Conservation (phyloP, 1,140 invertebrate species). For the Trichoplusia ni region DNA sequence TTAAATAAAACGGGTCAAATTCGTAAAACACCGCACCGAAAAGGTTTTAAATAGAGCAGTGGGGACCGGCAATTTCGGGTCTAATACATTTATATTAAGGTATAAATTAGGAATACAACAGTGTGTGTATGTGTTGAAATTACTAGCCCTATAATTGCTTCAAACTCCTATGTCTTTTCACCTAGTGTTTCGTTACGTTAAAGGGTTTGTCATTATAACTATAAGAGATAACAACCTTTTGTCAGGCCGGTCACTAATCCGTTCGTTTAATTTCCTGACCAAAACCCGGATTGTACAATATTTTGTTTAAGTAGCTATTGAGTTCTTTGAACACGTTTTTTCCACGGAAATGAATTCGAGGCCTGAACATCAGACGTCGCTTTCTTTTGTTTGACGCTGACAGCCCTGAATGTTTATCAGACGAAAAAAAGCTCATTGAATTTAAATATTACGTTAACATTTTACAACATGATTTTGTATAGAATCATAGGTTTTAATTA, state of each 20-base stretch:
- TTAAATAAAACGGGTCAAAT: slow-evolving; percentile 78
- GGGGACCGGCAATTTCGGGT: slow-evolving; percentile 43
- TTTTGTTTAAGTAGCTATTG: slow-evolving; percentile 79
- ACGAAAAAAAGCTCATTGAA: slow-evolving; percentile 42
- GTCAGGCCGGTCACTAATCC: slow-evolving; percentile 60
- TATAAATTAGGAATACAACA: slow-evolving; percentile 59
- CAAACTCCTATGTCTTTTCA: slow-evolving; percentile 55
- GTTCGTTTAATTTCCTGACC: slow-evolving; percentile 78
- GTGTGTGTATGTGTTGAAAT: slow-evolving; percentile 52
- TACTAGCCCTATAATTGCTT: slow-evolving; percentile 59
- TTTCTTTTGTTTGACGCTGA: slow-evolving; percentile 54
- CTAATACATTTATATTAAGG: slow-evolving; percentile 52
- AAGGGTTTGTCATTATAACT: slow-evolving; percentile 62
- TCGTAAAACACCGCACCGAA: slow-evolving; percentile 60
- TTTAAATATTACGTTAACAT: slow-evolving; percentile 28
- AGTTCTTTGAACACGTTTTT: slow-evolving; percentile 74
- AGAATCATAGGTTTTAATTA: slow-evolving; percentile 15
- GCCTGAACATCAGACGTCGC: slow-evolving; percentile 37
- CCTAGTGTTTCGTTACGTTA: slow-evolving; percentile 41
- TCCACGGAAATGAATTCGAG: slow-evolving; percentile 73
- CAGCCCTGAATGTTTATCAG: slow-evolving; percentile 7
- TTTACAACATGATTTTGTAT: slow-evolving; percentile 9
- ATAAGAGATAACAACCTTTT: slow-evolving; percentile 67
- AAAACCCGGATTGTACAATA: slow-evolving; percentile 69
- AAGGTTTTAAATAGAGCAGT: slow-evolving; percentile 59